phyloP scores from a whole-genome alignment of 1,140 invertebrate species.

The Acromyrmex heyeri region DNA sequence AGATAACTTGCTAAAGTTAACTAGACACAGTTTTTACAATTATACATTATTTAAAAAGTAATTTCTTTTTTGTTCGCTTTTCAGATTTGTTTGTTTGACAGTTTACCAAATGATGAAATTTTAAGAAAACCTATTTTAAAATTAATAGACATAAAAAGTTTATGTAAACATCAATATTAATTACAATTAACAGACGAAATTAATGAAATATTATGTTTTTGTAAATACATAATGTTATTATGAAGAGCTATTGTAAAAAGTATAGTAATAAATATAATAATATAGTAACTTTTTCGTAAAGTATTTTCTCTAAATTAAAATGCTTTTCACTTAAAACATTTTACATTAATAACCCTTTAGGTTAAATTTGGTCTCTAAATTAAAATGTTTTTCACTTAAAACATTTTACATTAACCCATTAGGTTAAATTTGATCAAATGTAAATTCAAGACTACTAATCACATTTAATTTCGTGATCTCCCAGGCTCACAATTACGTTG shows the following conservation, averaged over 20 bases:
- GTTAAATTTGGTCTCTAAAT: background rate
- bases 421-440: background rate
- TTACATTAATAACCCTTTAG: background rate
- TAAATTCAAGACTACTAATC: background rate
- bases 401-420: background rate
- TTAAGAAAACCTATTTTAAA: constrained; percentile 81
- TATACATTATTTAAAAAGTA: background rate
- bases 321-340: background rate
- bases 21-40: constrained; percentile 60
- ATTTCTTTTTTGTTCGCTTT: constrained; percentile 61
- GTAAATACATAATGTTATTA: constrained; percentile 40
- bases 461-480: background rate
- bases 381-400: background rate
- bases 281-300: background rate
- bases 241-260: constrained; percentile 5
- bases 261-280: constrained; percentile 38
- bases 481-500: constrained; percentile 20
- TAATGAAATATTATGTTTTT: background rate
- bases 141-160: constrained; percentile 78
- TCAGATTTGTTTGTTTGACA: constrained; percentile 83
- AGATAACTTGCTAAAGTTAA: constrained; percentile 71
- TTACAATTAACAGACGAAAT: background rate
- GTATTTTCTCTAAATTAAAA: background rate
- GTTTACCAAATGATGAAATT: constrained; percentile 82
- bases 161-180: constrained; percentile 12